Conservation (phyloP, 2,113 vertebrate genomes). For the Nannospalax galili region DNA sequence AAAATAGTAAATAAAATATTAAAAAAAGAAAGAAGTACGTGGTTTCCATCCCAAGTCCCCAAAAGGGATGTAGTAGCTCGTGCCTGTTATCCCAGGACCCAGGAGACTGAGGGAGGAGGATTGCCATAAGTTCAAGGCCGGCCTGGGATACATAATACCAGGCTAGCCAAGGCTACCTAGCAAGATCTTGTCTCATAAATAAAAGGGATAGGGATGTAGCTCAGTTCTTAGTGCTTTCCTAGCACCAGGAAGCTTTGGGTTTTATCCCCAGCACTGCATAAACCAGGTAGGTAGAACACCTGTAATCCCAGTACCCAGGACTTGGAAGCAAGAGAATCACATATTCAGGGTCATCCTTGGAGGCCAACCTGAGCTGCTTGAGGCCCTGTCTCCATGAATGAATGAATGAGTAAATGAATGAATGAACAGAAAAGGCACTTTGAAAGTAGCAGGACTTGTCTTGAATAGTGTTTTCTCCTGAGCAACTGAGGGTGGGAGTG, state of each 20-base stretch:
- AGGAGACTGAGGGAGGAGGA: neutral
- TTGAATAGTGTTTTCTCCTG: neutral
- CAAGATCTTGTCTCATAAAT: neutral
- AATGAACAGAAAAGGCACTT: slow-evolving; percentile 15
- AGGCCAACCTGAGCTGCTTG: neutral
- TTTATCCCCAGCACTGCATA: neutral
- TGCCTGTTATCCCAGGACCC: neutral
- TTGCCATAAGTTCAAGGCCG: neutral
- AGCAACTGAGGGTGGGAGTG: neutral
- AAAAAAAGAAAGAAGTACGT: no score
- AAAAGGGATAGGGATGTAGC: neutral
- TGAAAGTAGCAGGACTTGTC: slow-evolving; percentile 20
- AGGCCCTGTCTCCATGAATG: neutral
- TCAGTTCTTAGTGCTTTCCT: neutral
- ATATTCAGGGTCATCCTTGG: neutral
- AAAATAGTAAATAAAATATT: no score
- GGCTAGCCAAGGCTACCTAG: neutral
- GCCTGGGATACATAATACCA: neutral
- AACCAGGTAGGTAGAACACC: neutral
- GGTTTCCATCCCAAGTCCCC: neutral
- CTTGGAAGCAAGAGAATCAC: neutral
- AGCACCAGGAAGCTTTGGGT: neutral
- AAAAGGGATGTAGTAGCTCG: neutral
- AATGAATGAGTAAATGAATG: neutral
- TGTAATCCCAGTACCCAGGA: neutral